Conservation (phyloP, 2,888 invertebrate species). For the Germaria angustata region DNA sequence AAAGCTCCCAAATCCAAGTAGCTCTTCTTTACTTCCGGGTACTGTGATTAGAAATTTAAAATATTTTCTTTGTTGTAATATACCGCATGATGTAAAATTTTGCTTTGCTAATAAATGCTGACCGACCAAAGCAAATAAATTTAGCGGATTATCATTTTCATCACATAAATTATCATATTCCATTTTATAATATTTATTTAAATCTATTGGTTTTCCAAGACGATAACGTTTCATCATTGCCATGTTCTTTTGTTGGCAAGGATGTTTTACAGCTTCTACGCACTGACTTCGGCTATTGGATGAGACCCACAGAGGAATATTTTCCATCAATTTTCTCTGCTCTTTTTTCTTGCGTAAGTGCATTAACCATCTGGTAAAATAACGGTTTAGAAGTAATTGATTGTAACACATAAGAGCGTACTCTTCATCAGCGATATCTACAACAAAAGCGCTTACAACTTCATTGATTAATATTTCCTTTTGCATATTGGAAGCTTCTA, state of each 20-base stretch:
- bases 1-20: constrained; percentile 73
- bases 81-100: constrained; percentile 62
- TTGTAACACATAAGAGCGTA: constrained; percentile 75
- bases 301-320: constrained; percentile 82
- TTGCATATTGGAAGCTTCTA: constrained; percentile 22
- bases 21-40: constrained; percentile 72
- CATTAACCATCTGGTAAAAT: constrained; percentile 80
- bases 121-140: constrained; percentile 72
- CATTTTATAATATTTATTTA: constrained; percentile 68
- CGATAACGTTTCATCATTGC: constrained; percentile 81
- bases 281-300: constrained; percentile 70
- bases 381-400: constrained; percentile 77
- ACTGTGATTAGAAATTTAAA: constrained; percentile 75
- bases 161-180: constrained; percentile 44
- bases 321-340: constrained; percentile 81
- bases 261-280: constrained; percentile 78
- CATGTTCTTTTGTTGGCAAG: constrained; percentile 80
- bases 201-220: constrained; percentile 77
- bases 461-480: constrained; percentile 59
- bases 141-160: constrained; percentile 68
- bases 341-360: constrained; percentile 78
- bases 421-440: constrained; percentile 72
- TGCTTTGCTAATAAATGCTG: constrained; percentile 61
- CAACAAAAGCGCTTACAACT: constrained; percentile 66
- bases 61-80: constrained; percentile 71